Conservation (phyloP, 2,888 invertebrate species). For the Apamea anceps region DNA sequence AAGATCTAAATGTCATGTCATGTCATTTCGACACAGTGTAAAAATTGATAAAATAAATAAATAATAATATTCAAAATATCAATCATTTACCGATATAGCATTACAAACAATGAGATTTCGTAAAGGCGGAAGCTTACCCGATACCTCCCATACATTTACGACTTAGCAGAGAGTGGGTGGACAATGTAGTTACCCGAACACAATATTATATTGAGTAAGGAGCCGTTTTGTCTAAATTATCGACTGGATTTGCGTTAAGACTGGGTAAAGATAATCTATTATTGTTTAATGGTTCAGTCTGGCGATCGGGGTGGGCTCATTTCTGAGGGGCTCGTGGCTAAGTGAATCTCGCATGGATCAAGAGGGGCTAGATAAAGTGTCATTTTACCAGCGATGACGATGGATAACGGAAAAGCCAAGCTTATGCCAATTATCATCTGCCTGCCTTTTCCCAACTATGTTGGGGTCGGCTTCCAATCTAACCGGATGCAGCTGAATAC, state of each 20-base stretch:
- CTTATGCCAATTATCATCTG: no score
- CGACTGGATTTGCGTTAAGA: conserved; percentile 8
- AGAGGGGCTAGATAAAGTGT: background rate
- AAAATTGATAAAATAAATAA: background rate
- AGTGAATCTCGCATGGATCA: background rate
- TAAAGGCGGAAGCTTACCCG: conserved; percentile 33
- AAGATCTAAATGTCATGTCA: background rate
- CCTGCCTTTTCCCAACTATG: no score
- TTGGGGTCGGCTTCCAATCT: no score
- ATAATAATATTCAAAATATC: conserved; percentile 5
- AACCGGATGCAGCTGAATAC: no score
- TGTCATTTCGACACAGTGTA: background rate
- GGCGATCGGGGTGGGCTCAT: conserved; percentile 1
- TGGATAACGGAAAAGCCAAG: no score
- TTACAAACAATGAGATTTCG: conserved; percentile 43
- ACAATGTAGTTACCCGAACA: conserved; percentile 36
- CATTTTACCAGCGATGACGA: background rate
- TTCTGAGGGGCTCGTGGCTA: background rate
- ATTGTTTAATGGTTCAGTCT: conserved; percentile 4
- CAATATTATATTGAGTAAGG: conserved; percentile 31
- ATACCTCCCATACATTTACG: conserved; percentile 43
- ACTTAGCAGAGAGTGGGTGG: conserved; percentile 33
- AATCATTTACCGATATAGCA: conserved; percentile 1
- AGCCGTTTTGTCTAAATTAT: conserved; percentile 38
- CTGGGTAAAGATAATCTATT: conserved; percentile 16